Evolutionary conservation across 2,888 invertebrate genomes (phyloP).

Genomic region (Nipponacmea schrenckii): DNA sequence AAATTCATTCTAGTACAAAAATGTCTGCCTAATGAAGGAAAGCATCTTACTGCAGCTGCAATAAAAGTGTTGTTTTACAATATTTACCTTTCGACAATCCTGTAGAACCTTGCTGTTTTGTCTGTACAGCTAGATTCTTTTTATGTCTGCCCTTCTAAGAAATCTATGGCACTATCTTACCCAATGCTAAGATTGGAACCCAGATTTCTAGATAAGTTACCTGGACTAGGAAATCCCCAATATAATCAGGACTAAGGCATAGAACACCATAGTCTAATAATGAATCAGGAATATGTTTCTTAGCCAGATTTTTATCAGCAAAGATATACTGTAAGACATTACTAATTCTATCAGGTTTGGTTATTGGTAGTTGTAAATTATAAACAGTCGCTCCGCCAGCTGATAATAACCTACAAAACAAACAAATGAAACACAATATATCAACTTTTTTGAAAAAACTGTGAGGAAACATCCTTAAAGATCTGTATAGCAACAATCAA

Average conservation of each 20-base stretch:
- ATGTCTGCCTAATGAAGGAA: no score
- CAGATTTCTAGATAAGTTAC: no score
- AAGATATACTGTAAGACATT: slow-evolving; percentile 52
- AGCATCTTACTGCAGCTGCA: no score
- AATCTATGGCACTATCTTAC: no score
- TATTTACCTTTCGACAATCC: no score
- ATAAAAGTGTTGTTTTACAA: no score
- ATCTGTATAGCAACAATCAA: not conserved
- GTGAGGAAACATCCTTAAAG: not conserved
- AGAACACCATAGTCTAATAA: slow-evolving; percentile 49
- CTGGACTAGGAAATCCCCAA: slow-evolving; percentile 56
- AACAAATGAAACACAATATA: slow-evolving; percentile 3
- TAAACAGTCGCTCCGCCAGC: slow-evolving; percentile 53
- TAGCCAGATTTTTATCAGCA: slow-evolving; percentile 33
- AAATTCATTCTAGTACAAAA: not conserved
- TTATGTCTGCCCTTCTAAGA: no score
- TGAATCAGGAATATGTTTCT: slow-evolving; percentile 4
- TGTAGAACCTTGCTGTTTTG: no score
- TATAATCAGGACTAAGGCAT: slow-evolving; percentile 55
- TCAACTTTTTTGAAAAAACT: not conserved
- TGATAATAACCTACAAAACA: slow-evolving; percentile 44
- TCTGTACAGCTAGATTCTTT: no score
- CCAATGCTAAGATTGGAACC: no score
- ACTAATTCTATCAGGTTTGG: slow-evolving; percentile 38
- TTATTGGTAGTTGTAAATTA: slow-evolving; percentile 45